A percentile compares a stretch with the other conserved stretches of the same genome.
Conservation (phyloP, 1,140 invertebrate species). For the Aleiodes sp. region DNA sequence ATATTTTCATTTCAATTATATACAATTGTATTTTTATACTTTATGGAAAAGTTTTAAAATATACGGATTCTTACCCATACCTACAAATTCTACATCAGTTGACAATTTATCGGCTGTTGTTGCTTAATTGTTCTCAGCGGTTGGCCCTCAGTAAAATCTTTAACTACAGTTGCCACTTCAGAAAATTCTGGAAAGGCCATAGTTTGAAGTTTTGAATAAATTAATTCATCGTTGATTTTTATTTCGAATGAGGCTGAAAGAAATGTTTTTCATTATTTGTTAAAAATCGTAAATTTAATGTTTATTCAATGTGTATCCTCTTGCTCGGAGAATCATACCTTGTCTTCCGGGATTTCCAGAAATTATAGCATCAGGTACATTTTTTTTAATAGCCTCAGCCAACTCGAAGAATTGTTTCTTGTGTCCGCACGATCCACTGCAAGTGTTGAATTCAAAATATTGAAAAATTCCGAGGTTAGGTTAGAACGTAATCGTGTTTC, state of each 20-base stretch:
- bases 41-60: conserved; percentile 26
- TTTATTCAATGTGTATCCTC: not conserved
- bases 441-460: conserved; percentile 39
- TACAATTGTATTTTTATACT: not conserved
- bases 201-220: conserved; percentile 74
- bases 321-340: conserved; percentile 53
- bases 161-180: conserved; percentile 69
- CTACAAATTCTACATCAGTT: conserved; percentile 55
- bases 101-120: conserved; percentile 69
- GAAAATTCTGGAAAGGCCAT: conserved; percentile 72
- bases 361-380: conserved; percentile 67
- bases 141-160: conserved; percentile 65
- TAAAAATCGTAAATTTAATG: conserved; percentile 22
- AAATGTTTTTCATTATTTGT: conserved; percentile 23
- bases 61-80: conserved; percentile 8
- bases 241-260: conserved; percentile 75
- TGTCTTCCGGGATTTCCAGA: conserved; percentile 68
- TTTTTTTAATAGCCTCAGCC: conserved; percentile 65
- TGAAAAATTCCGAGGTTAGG: not conserved
- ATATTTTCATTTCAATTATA: no score
- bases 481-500: not conserved
- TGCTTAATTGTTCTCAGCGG: conserved; percentile 63
- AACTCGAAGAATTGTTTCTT: conserved; percentile 70
- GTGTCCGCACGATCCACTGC: conserved; percentile 72
- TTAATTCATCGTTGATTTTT: conserved; percentile 68